Evolutionary conservation across 2,888 invertebrate genomes (phyloP).

Genomic region (Drosophila neotestacea): DNA sequence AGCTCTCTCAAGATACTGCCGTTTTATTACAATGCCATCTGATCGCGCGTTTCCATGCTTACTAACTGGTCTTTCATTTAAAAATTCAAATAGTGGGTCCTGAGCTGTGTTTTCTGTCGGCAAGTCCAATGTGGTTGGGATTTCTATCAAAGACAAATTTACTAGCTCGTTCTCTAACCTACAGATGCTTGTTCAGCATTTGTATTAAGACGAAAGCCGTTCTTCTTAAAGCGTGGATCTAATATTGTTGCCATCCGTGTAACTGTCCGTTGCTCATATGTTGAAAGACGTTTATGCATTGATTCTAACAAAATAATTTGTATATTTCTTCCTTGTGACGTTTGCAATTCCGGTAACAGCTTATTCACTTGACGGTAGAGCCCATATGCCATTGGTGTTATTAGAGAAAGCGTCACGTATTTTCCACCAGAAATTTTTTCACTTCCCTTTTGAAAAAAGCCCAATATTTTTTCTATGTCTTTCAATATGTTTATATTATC

Average conservation of each 20-base stretch:
- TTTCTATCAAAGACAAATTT: no score
- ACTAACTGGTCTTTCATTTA: not conserved
- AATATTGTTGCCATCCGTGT: no score
- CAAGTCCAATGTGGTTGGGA: no score
- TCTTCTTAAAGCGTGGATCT: no score
- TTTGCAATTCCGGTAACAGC: not conserved
- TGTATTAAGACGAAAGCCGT: no score
- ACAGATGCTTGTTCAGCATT: no score
- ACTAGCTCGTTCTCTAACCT: no score
- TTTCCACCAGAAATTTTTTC: conserved; percentile 6
- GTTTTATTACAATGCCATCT: not conserved
- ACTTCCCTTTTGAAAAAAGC: not conserved
- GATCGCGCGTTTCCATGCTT: not conserved
- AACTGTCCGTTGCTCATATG: no score
- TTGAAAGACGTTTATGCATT: no score
- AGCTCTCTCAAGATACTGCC: not conserved
- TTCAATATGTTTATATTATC: not conserved
- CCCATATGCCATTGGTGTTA: conserved; percentile 2
- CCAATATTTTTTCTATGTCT: conserved; percentile 6
- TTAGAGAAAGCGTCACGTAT: not conserved
- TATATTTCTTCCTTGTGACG: no score
- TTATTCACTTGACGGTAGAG: not conserved
- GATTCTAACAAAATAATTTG: no score
- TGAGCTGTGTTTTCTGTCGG: not conserved
- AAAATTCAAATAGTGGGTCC: not conserved